Evolutionary conservation across 2,797 vertebrate genomes (phyloP).

Genomic region (Nasua narica): DNA sequence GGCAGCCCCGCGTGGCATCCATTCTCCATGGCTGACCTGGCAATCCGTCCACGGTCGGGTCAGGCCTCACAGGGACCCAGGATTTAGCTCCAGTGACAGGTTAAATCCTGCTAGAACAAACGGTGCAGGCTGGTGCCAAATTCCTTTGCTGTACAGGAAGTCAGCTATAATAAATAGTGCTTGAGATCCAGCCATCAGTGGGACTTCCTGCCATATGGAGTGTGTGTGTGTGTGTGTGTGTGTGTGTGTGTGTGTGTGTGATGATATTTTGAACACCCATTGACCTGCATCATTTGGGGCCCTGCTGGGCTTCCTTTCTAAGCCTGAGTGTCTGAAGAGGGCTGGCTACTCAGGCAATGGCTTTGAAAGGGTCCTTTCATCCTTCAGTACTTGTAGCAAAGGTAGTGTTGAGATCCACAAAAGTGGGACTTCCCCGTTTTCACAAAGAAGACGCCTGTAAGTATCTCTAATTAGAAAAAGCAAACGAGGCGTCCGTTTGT

Average conservation of each 20-base stretch:
- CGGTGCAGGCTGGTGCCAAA: background rate
- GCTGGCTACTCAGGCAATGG: background rate
- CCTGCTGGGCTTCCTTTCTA: background rate
- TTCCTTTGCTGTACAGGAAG: slow-evolving; percentile 20
- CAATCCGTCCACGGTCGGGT: background rate
- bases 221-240: background rate
- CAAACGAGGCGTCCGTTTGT: background rate
- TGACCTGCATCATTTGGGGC: background rate
- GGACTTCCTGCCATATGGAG: background rate
- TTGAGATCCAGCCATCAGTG: slow-evolving; percentile 20
- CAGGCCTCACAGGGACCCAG: background rate
- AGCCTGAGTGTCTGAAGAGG: background rate
- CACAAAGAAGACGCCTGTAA: background rate
- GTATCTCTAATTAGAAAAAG: slow-evolving; percentile 31
- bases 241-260: background rate
- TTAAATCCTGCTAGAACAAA: slow-evolving; percentile 47
- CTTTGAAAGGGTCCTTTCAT: slow-evolving; percentile 18
- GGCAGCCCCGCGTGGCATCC: background rate
- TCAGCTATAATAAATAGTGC: background rate
- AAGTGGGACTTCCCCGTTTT: background rate
- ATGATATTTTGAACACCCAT: slow-evolving; percentile 15
- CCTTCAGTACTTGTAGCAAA: slow-evolving; percentile 29
- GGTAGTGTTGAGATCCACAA: background rate
- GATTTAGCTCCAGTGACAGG: background rate
- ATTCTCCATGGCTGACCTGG: background rate